Conservation (phyloP, 1,140 invertebrate species). For the Drosophila watanabei region DNA sequence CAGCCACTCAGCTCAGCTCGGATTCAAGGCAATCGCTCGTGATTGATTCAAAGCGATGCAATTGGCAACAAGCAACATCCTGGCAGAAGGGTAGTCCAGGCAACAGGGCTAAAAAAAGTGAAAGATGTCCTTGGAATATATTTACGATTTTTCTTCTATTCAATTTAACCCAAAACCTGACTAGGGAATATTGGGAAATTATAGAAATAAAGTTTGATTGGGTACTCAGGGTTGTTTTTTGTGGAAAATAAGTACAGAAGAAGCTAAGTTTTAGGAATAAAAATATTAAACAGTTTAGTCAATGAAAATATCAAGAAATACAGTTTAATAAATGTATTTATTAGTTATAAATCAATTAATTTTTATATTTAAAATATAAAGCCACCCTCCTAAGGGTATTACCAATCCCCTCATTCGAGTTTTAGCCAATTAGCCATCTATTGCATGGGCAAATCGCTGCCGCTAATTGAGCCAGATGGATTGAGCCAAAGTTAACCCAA, state of each 20-base stretch:
- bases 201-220: background rate
- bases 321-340: background rate
- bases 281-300: background rate
- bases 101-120: background rate
- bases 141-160: background rate
- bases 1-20: slow-evolving; percentile 1
- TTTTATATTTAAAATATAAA: background rate
- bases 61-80: slow-evolving; percentile 32
- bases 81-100: background rate
- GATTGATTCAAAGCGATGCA: slow-evolving; percentile 44
- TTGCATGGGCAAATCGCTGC: slow-evolving; percentile 18
- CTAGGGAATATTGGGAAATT: background rate
- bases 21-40: slow-evolving; percentile 41
- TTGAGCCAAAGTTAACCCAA: slow-evolving; percentile 17
- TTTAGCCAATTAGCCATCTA: slow-evolving; percentile 33
- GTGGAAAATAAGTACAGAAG: background rate
- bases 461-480: slow-evolving; percentile 35
- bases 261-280: background rate
- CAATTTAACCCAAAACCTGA: background rate
- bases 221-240: background rate
- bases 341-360: background rate
- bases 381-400: background rate
- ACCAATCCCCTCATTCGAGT: background rate
- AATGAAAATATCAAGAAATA: background rate
- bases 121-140: background rate